Base-by-base conservation (phyloP, 2,888 invertebrate genomes). In the Cabera pusaria region DNA sequence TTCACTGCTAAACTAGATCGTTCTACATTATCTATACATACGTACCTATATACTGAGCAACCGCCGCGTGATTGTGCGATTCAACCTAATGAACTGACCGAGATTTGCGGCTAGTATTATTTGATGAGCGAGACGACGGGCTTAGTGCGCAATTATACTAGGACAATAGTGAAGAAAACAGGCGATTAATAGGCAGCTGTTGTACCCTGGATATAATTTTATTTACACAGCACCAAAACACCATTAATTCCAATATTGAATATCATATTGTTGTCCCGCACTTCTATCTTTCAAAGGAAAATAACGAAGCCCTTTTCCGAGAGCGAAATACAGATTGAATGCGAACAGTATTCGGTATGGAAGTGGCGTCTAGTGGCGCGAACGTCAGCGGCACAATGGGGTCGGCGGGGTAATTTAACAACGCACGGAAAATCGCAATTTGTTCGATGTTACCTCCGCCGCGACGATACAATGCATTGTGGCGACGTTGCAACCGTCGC, bases 291-390 rank as follows among this genome's bases (percentile, higher is more conserved):
- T 11, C 16, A 7, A 21, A 22, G 6, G 34, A 12, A 22, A 22
- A 27, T 27, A 35, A 27, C 35, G 35, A 17, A 27, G 35, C 17
- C 11, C 35, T 16, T 6, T 11, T 14, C 5, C 6, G 34, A 6
- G 9, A 17, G 21, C 27, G 22, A 10, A 35, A 21, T 11, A 33
- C 26, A 26, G 18, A 25, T 26, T 20, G 14, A 18, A 11, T 12
- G 10, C 17, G 4, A 22, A 18, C 11, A 35, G n/a, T 17, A 18
- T 7, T 33, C 16, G 20, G 20, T 8, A 17, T 7, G 26, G 6
- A 4, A 3, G 26, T 6, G 10, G 9, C 16, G 26, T n/a, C 3
- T 9, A 9, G n/a, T 9, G 9, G 17, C 14, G 19, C 25, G 10
- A n/a, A n/a, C n/a, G n/a, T n/a, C n/a, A n/a, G 16, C 18, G 32